A percentile compares a stretch with the other conserved stretches of the same genome.
These are phyloP conservation scores for Carassius gibelio DNA, from an alignment of 2,113 vertebrate genomes.

Conservation along the genomic window DNA sequence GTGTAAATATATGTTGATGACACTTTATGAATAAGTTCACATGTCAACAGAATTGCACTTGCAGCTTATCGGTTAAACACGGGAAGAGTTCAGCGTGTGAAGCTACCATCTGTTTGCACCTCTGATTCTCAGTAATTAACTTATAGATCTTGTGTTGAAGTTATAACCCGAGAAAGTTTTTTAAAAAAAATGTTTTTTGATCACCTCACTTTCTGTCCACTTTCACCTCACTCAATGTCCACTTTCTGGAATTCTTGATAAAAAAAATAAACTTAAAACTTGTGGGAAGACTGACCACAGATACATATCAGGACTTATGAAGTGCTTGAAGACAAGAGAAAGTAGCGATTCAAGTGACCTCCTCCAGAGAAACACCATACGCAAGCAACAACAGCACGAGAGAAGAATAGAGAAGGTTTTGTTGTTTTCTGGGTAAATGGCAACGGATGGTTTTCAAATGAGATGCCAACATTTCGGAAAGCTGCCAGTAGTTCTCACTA, in stretches of 20 bases:
- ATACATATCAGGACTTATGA: conserved; percentile 13
- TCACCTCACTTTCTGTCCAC: too few relatives aligned
- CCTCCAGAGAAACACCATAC: conserved; percentile 19
- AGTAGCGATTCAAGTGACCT: conserved; percentile 7
- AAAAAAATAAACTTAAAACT: conserved; percentile 19
- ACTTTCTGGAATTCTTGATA: background rate
- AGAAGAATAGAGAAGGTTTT: conserved; percentile 16
- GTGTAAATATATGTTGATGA: conserved; percentile 40
- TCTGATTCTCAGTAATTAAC: conserved; percentile 41
- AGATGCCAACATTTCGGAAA: conserved; percentile 9
- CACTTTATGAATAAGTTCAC: conserved; percentile 29
- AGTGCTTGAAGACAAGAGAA: conserved; percentile 23
- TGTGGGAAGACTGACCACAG: conserved; percentile 39
- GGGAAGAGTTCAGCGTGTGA: conserved; percentile 12
- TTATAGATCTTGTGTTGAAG: conserved; percentile 3
- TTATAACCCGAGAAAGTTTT: background rate
- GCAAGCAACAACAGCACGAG: conserved; percentile 13
- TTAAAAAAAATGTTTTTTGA: too few relatives aligned
- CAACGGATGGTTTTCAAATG: conserved; percentile 16
- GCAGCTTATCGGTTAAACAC: conserved; percentile 16
- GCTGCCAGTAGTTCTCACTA: conserved; percentile 20
- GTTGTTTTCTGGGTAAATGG: conserved; percentile 19
- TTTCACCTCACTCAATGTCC: background rate
- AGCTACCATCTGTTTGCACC: conserved; percentile 37
- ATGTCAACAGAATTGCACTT: conserved; percentile 30